Evolutionary conservation across 2,888 invertebrate genomes (phyloP).

Genomic region (Melanchra persicariae): DNA sequence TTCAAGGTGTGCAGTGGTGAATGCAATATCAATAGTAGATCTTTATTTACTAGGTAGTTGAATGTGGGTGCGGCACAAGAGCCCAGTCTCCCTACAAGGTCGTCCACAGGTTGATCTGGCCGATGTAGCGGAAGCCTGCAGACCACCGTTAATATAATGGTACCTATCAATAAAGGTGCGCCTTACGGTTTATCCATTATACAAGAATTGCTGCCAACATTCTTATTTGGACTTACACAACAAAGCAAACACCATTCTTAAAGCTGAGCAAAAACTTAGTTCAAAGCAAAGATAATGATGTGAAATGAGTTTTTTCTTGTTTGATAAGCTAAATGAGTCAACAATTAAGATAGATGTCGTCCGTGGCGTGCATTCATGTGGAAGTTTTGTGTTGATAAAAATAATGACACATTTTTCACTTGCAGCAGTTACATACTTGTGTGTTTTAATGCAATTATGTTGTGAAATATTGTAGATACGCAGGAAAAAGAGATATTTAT

Average conservation of each 20-base stretch:
- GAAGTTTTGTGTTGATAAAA: constrained; percentile 59
- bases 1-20: constrained; percentile 55
- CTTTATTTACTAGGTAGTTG: constrained; percentile 33
- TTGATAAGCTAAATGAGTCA: constrained; percentile 63
- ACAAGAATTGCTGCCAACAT: constrained; percentile 50
- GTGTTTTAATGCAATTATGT: constrained; percentile 28
- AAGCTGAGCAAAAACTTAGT: constrained; percentile 28
- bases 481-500: neutral
- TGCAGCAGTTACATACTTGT: constrained; percentile 12
- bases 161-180: constrained; percentile 63
- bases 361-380: constrained; percentile 38
- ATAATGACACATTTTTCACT: constrained; percentile 57
- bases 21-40: constrained; percentile 42
- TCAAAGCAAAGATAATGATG: constrained; percentile 50
- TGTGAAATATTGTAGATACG: constrained; percentile 17
- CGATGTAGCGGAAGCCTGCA: constrained; percentile 61
- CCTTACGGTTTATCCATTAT: constrained; percentile 63
- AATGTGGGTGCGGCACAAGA: constrained; percentile 36
- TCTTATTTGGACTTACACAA: constrained; percentile 54
- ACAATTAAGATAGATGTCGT: constrained; percentile 67
- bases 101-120: constrained; percentile 61
- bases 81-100: constrained; percentile 67
- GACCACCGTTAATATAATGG: constrained; percentile 65
- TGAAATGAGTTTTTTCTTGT: constrained; percentile 55
- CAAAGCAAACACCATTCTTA: constrained; percentile 32